phyloP scores from a whole-genome alignment of 2,888 invertebrate species.

The Salticus scenicus region DNA sequence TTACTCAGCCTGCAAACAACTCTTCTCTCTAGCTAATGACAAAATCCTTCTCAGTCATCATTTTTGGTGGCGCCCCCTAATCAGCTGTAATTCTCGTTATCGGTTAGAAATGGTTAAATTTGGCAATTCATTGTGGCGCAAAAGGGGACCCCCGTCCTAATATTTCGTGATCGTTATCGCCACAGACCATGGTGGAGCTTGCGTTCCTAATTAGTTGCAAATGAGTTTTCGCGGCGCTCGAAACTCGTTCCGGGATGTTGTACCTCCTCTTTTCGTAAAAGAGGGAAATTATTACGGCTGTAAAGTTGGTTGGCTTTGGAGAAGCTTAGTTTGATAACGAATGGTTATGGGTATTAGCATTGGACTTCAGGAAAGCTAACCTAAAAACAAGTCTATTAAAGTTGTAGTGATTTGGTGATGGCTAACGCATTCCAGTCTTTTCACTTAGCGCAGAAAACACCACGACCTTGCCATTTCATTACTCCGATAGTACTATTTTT shows the following conservation, averaged over 20 bases:
- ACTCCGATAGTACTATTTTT: not conserved
- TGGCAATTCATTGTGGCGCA: slow-evolving; percentile 45
- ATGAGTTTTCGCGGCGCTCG: slow-evolving; percentile 30
- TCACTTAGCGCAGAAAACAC: not conserved
- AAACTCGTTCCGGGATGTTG: slow-evolving; percentile 20
- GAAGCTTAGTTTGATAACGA: slow-evolving; percentile 23
- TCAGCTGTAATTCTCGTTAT: slow-evolving; percentile 41
- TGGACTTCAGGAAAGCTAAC: not conserved
- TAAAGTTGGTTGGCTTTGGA: slow-evolving; percentile 27
- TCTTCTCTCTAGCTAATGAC: slow-evolving; percentile 11
- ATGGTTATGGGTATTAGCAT: slow-evolving; percentile 32
- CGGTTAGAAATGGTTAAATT: slow-evolving; percentile 30
- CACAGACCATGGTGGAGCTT: not conserved
- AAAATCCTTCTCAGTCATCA: slow-evolving; percentile 23
- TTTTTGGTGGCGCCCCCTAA: slow-evolving; percentile 26
- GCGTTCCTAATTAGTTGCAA: slow-evolving; percentile 55
- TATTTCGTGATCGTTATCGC: slow-evolving; percentile 62
- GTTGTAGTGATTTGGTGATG: not conserved
- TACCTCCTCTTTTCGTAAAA: not conserved
- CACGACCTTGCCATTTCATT: not conserved
- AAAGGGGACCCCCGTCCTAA: slow-evolving; percentile 29
- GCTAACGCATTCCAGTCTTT: not conserved
- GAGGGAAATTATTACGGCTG: slow-evolving; percentile 37
- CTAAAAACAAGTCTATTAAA: slow-evolving; percentile 34
- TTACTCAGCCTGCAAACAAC: not conserved